Base-by-base conservation (phyloP, 2,113 vertebrate species). In the Seriola rivoliana region DNA sequence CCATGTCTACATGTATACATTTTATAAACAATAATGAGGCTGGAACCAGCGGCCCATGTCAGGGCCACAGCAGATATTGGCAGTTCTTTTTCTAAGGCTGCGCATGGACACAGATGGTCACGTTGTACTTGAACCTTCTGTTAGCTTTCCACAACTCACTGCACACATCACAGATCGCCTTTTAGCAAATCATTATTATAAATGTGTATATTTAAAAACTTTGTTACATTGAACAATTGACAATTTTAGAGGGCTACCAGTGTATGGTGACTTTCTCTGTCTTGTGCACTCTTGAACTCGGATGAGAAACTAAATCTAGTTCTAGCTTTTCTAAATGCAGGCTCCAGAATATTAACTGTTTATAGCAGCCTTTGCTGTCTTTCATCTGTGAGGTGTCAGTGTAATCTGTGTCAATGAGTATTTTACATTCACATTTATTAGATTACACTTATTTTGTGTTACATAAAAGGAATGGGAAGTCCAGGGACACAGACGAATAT, bases 361-460 rank as follows among this genome's bases (percentile, higher is more conserved):
- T 4, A 46, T 55, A 17, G 8, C 11, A 50, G 19, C 29, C 8
- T 81, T 78, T 81, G 57, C 77, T 71, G 46, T 42, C 13, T 32
- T 69, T 62, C 38, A 78, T 19, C 36, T 62, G 44, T 55, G 34
- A 63, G 14, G 13, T 36, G 6, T 11, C 25, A 13, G 29, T 12
- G 19, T 70, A 29, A 64, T 71, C 48, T 62, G 38, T 63, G 65
- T 64, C 67, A 54, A 3, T 65, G 80, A 75, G 55, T 54, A 64
- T 17, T 42, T 78, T 52, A 60, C 16, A 3, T 19, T 42, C 34
- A 23, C 21, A 57, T 57, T 57, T 25, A 25, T 57, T 12, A 57
- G 54, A 57, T 40, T 7, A 54, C 16, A 50, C 7, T 19, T 8
- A 40, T 40, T 46, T 4, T 42, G 38, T 4, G 12, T 3, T 2